Base-by-base conservation (phyloP, 2,888 invertebrate species). In the Tenthredo mesomela region DNA sequence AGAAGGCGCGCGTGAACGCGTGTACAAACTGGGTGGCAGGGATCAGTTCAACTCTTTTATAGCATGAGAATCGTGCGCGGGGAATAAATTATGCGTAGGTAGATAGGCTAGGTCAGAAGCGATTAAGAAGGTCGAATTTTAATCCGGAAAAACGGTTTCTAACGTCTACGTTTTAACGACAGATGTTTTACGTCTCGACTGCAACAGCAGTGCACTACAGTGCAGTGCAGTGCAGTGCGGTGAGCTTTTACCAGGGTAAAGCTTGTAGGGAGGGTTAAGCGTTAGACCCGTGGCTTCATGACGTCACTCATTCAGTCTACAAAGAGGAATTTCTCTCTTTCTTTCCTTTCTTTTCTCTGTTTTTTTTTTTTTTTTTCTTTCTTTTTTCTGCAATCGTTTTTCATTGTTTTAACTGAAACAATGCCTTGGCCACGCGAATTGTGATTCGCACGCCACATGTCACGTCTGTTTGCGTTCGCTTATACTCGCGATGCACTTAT, bases 71-170 rank as follows among this genome's bases (percentile, higher is more conserved):
- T 78, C 87, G 80, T 61, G 86, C 87, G 86, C 86, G 85, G 75
- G 86, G 88, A 88, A 89, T 89, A 88, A 89, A 89, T 89, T 89
- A 89, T 54, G 85, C 61, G 25, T 37, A 58, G 54, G 21, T 25
- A 47, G 47, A 37, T 61, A 61, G 85, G 84, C 33, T 77, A 86
- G 86, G 86, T 88, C 87, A 88, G 88, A 89, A 88, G 88, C 89
- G 90, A 90, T 90, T 90, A 90, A 87, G 86, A 83, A 88, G 86
- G 87, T 87, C 40, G 15, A 61, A 88, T 88, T 89, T 86, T 89
- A 90, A 90, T 89, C 90, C 87, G 87, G 86, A 87, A 88, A 88
- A 87, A 87, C 87, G 86, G 43, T 82, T 82, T 50, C 67, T 82
- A 33, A 21, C 33, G 29, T 37, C 37, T 43, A 75, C 75, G 54